These are phyloP conservation scores for Drosophila sordidula DNA, from an alignment of 2,888 invertebrate species.

Conservation along the genomic window DNA sequence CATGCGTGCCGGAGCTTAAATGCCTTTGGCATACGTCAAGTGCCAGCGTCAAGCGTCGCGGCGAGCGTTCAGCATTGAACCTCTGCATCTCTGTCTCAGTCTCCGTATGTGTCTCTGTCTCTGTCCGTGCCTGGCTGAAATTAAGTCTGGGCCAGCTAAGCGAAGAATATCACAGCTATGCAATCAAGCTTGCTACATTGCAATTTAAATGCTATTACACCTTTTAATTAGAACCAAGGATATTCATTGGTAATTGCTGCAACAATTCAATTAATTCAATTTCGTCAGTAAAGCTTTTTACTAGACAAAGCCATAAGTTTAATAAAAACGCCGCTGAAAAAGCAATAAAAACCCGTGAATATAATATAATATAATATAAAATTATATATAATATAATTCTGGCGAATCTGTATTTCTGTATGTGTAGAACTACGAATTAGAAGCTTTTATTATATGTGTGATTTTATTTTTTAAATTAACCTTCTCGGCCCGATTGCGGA, in stretches of 20 bases:
- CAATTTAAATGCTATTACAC: background rate
- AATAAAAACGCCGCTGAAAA: too few relatives aligned
- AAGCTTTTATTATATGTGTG: too few relatives aligned
- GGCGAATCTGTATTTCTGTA: too few relatives aligned
- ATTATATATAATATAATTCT: too few relatives aligned
- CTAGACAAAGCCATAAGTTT: too few relatives aligned
- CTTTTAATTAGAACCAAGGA: background rate
- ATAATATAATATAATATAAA: too few relatives aligned
- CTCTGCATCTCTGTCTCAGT: slow-evolving; percentile 16
- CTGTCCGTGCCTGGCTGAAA: slow-evolving; percentile 12
- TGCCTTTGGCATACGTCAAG: slow-evolving; percentile 74
- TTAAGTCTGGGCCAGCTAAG: slow-evolving; percentile 22
- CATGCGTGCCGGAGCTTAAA: slow-evolving; percentile 69
- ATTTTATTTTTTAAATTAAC: too few relatives aligned
- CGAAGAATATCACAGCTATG: slow-evolving; percentile 20
- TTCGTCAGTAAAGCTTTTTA: too few relatives aligned
- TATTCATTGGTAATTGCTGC: background rate
- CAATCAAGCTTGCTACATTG: slow-evolving; percentile 8
- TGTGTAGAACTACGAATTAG: too few relatives aligned
- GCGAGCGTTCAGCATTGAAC: slow-evolving; percentile 11
- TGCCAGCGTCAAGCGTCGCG: slow-evolving; percentile 48
- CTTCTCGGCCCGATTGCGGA: too few relatives aligned
- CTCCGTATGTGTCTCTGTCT: background rate
- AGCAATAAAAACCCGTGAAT: too few relatives aligned
- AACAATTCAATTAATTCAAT: too few relatives aligned